A percentile compares a stretch with the other conserved stretches of the same genome.
Evolutionary conservation across 2,888 invertebrate genomes (phyloP).

Genomic region (Clostera curtula): DNA sequence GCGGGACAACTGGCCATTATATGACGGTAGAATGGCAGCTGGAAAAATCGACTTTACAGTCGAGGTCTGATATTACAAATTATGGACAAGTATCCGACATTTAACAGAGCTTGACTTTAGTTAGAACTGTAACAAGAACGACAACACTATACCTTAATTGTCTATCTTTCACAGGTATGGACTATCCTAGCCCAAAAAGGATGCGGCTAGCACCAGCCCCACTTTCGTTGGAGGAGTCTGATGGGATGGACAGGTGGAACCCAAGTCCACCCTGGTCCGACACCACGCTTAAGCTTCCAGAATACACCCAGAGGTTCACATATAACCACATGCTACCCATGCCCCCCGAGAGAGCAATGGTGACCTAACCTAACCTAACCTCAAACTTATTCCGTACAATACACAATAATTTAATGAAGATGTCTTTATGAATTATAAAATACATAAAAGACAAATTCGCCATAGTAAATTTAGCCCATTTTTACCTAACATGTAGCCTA

Average conservation of each 20-base stretch:
- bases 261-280: constrained; percentile 92
- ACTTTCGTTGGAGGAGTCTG: constrained; percentile 69
- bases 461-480: too few relatives aligned
- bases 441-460: too few relatives aligned
- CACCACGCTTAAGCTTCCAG: constrained; percentile 84
- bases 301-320: constrained; percentile 86
- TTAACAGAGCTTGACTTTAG: too few relatives aligned
- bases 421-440: too few relatives aligned
- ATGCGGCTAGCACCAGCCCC: constrained; percentile 50
- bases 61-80: too few relatives aligned
- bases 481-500: too few relatives aligned
- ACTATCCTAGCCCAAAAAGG: constrained; percentile 55
- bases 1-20: too few relatives aligned
- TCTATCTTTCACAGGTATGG: constrained; percentile 36
- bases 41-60: too few relatives aligned
- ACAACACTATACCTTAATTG: neutral
- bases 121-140: too few relatives aligned
- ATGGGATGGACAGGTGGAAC: constrained; percentile 89
- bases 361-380: constrained; percentile 38
- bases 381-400: neutral
- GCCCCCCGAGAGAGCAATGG: constrained; percentile 78
- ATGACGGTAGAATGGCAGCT: too few relatives aligned
- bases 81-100: too few relatives aligned
- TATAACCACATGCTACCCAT: constrained; percentile 82
- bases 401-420: too few relatives aligned